Percentiles rank a stretch among this genome's conserved stretches.
phyloP scores from a whole-genome alignment of 2,797 vertebrate genomes.

The Amblyraja radiata region DNA sequence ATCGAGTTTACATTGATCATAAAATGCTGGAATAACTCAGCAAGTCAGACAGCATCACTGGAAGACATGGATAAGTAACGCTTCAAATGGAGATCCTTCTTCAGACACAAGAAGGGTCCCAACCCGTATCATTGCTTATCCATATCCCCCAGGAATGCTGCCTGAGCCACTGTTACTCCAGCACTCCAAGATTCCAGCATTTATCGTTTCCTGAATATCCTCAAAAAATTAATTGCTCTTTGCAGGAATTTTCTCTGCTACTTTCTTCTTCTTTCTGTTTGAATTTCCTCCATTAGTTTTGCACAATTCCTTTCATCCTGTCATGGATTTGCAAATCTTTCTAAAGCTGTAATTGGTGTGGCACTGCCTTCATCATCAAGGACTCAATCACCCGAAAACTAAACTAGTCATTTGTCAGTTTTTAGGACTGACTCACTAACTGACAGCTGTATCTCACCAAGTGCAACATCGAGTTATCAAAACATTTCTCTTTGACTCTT shows the following conservation, averaged over 20 bases:
- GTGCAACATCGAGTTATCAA: not conserved
- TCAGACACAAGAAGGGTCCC: too few relatives aligned
- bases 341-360: not conserved
- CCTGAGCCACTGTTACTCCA: too few relatives aligned
- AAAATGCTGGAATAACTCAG: too few relatives aligned
- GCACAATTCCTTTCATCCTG: not conserved
- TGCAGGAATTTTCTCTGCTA: not conserved
- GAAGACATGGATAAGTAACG: too few relatives aligned
- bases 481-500: not conserved
- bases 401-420: not conserved
- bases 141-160: too few relatives aligned
- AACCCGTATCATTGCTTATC: too few relatives aligned
- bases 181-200: too few relatives aligned
- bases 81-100: too few relatives aligned
- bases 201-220: too few relatives aligned
- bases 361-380: not conserved
- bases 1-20: too few relatives aligned
- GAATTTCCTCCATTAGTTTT: not conserved
- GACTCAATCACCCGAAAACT: not conserved
- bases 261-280: not conserved
- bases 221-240: not conserved
- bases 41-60: too few relatives aligned
- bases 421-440: not conserved
- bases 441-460: not conserved
- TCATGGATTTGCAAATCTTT: not conserved